Evolutionary conservation across 2,888 invertebrate genomes (phyloP).

Genomic region (Drosophila bunnanda): DNA sequence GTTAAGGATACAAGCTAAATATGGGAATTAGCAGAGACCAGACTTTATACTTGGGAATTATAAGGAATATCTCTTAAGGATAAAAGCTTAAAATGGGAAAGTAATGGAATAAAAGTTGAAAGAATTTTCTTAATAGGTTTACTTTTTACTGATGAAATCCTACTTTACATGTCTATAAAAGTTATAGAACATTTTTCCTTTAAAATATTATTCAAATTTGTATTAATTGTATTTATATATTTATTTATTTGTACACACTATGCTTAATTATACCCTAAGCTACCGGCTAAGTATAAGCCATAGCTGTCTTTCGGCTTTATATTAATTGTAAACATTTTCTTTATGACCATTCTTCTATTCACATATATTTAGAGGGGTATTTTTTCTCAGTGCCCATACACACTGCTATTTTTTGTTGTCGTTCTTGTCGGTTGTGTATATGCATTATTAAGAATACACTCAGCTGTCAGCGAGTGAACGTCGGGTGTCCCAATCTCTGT

Average conservation of each 20-base stretch:
- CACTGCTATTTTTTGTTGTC: conserved; percentile 45
- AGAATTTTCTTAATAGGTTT: neutral
- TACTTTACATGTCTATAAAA: neutral
- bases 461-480: conserved; percentile 77
- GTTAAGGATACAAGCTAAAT: neutral
- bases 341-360: too few species aligned
- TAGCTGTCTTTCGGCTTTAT: too few species aligned
- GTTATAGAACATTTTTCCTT: too few species aligned
- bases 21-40: neutral
- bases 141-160: neutral
- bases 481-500: conserved; percentile 59
- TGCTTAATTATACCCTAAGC: too few species aligned
- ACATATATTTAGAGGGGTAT: too few species aligned
- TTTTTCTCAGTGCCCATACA: conserved; percentile 6
- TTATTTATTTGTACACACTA: too few species aligned
- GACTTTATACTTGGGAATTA: neutral
- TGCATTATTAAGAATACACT: conserved; percentile 80
- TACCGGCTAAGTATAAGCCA: too few species aligned
- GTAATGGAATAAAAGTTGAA: too few species aligned
- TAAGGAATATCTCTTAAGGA: too few species aligned
- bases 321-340: neutral
- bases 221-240: neutral
- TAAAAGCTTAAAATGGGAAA: too few species aligned
- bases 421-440: conserved; percentile 43
- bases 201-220: neutral